Conservation (phyloP, 2,113 vertebrate species). For the Cygnus atratus region DNA sequence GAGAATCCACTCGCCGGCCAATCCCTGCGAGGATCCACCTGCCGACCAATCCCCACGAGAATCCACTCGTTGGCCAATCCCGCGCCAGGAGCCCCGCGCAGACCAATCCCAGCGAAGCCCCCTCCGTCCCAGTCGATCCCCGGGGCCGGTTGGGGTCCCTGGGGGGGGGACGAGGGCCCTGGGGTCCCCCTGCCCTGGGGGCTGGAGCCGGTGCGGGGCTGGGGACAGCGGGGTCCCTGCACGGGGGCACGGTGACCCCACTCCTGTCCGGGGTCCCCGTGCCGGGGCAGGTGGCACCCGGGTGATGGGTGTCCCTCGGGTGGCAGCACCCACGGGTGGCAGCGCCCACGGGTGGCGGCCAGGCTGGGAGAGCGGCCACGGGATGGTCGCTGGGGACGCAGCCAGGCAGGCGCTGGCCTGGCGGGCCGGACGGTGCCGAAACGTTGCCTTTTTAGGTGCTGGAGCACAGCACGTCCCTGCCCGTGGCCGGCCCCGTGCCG, state of each 20-base stretch:
- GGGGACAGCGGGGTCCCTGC: neutral
- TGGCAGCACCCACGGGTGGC: neutral
- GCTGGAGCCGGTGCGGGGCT: neutral
- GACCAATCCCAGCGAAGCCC: neutral
- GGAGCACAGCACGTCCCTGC: slow-evolving; percentile 15
- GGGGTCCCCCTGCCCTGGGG: fast-evolving
- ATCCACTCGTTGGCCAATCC: neutral
- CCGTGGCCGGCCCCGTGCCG: neutral
- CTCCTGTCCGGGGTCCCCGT: fast-evolving
- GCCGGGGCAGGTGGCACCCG: neutral
- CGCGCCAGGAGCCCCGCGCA: fast-evolving
- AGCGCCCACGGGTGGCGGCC: neutral
- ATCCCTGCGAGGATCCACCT: neutral
- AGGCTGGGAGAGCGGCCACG: neutral
- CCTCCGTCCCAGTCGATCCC: neutral
- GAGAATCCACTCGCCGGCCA: neutral
- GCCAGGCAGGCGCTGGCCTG: neutral
- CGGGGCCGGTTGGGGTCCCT: neutral
- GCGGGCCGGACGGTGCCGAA: neutral
- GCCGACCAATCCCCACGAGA: neutral
- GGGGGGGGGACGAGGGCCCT: fast-evolving
- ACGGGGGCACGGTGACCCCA: fast-evolving
- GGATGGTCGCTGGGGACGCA: neutral
- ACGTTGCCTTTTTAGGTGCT: slow-evolving; percentile 80
- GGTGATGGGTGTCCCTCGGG: neutral